phyloP scores from a whole-genome alignment of 1,140 invertebrate species.

The Drosophila erecta region DNA sequence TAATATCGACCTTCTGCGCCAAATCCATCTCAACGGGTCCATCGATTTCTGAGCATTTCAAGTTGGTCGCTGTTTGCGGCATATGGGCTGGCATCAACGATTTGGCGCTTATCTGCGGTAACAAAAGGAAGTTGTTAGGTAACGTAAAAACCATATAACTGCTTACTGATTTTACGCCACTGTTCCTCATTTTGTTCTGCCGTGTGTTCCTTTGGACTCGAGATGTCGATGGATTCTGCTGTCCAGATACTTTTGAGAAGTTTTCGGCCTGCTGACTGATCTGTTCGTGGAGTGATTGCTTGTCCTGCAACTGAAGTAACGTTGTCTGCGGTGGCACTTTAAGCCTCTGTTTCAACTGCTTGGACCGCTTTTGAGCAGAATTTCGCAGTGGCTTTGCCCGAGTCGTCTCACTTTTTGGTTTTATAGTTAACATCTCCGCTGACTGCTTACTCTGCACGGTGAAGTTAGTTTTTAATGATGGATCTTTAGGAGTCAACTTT shows the following conservation, averaged over 20 bases:
- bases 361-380: not conserved
- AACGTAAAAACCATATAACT: constrained; percentile 18
- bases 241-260: not conserved
- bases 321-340: too few species aligned
- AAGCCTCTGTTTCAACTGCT: not conserved
- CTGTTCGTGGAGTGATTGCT: not conserved
- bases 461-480: not conserved
- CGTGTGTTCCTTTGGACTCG: not conserved
- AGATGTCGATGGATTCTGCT: not conserved
- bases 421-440: not conserved
- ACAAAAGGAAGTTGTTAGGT: constrained; percentile 59
- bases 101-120: constrained; percentile 45
- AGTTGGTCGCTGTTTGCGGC: constrained; percentile 19
- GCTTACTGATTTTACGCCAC: constrained; percentile 24
- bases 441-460: not conserved
- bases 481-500: not conserved
- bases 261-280: not conserved
- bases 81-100: constrained; percentile 12
- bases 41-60: constrained; percentile 2
- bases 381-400: not conserved
- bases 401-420: not conserved
- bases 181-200: not conserved
- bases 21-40: not conserved
- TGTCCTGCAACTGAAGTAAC: not conserved
- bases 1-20: too few species aligned